Percentiles rank a stretch among this genome's conserved stretches.
phyloP scores from a whole-genome alignment of 2,797 vertebrate species.

The Syngnathus acus region DNA sequence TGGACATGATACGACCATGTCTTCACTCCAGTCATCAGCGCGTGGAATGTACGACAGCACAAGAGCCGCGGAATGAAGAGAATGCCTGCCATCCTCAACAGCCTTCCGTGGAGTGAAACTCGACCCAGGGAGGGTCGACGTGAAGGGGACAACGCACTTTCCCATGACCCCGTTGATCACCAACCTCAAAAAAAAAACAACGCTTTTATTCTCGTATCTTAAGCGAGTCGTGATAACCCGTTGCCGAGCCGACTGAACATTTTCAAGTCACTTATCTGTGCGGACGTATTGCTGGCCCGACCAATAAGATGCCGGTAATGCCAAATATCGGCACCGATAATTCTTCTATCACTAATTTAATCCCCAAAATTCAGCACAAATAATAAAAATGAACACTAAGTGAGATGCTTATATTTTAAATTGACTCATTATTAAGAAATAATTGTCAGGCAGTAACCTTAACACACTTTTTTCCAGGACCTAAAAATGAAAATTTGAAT shows the following conservation, averaged over 20 bases:
- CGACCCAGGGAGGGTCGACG: conserved; percentile 58
- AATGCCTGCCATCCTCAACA: conserved; percentile 55
- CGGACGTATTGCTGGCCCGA: neutral
- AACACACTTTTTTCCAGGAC: neutral
- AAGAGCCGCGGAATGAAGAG: conserved; percentile 48
- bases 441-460: neutral
- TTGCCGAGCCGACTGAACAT: conserved; percentile 3
- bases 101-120: conserved; percentile 68
- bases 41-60: conserved; percentile 7
- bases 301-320: neutral
- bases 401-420: neutral
- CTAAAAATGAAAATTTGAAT: neutral
- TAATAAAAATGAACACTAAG: neutral
- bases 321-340: too few relatives aligned
- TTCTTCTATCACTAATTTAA: too few relatives aligned
- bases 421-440: neutral
- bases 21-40: neutral
- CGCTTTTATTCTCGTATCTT: conserved; percentile 21
- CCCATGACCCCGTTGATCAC: conserved; percentile 64
- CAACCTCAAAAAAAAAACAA: conserved; percentile 26
- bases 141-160: conserved; percentile 62
- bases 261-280: conserved; percentile 10
- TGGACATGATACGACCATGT: neutral
- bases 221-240: conserved; percentile 33
- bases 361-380: neutral